phyloP scores from a whole-genome alignment of 64 coral and sea anemone genomes.

The Porites lutea region DNA sequence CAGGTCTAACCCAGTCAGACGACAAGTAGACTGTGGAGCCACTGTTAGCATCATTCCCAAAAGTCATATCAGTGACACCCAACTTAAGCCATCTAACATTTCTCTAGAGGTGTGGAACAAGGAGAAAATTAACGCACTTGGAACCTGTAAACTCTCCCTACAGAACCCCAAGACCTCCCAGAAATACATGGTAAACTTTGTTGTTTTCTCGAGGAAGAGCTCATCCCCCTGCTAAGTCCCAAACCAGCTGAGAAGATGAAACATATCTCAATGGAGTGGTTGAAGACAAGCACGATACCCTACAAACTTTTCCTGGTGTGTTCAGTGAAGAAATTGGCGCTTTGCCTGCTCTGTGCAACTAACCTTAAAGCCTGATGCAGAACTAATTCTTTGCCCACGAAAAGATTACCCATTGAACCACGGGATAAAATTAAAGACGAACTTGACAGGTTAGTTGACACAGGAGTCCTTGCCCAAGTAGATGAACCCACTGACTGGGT shows the following conservation, averaged over 20 bases:
- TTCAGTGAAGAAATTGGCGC: constrained; percentile 45
- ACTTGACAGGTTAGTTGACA: neutral
- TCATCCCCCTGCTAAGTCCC: constrained; percentile 65
- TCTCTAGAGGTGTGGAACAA: constrained; percentile 69
- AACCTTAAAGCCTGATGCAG: constrained; percentile 36
- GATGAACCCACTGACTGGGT: neutral
- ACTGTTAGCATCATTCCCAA: constrained; percentile 34
- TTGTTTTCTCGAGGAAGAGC: constrained; percentile 47
- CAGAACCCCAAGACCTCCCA: constrained; percentile 46
- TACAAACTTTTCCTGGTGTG: constrained; percentile 9
- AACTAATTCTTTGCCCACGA: neutral
- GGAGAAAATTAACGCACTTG: constrained; percentile 52
- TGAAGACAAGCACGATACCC: constrained; percentile 10
- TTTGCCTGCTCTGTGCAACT: constrained; percentile 55
- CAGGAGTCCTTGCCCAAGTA: neutral
- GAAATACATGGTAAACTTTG: constrained; percentile 73
- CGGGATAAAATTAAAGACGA: neutral
- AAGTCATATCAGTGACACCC: constrained; percentile 40
- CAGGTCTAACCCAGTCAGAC: constrained; percentile 33
- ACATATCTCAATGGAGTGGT: constrained; percentile 57
- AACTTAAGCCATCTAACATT: constrained; percentile 7
- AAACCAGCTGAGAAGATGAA: constrained; percentile 83
- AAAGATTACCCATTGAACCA: constrained; percentile 48
- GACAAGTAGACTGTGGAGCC: constrained; percentile 56
- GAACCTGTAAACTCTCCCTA: constrained; percentile 36